Evolutionary conservation across 2,888 invertebrate species (phyloP).

Genomic region (Perizoma affinitatum): DNA sequence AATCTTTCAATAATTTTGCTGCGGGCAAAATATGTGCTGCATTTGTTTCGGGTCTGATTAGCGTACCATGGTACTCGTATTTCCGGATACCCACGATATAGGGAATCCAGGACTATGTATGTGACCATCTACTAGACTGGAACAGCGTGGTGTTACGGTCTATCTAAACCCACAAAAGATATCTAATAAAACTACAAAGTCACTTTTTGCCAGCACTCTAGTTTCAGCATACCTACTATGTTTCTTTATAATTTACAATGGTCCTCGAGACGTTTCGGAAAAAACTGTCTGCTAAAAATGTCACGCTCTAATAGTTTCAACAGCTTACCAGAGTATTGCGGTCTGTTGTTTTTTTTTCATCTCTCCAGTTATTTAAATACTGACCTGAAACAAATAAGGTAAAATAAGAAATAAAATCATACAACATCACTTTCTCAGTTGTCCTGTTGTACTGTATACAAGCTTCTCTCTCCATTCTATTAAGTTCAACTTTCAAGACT

Average conservation of each 20-base stretch:
- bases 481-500: conserved; percentile 14
- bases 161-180: neutral
- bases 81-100: too few relatives aligned
- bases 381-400: conserved; percentile 26
- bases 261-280: conserved; percentile 1
- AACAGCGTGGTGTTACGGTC: too few relatives aligned
- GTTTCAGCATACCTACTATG: neutral
- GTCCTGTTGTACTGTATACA: too few relatives aligned
- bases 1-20: too few relatives aligned
- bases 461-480: neutral
- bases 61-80: too few relatives aligned
- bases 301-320: conserved; percentile 5
- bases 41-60: too few relatives aligned
- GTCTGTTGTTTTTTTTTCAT: neutral
- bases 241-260: conserved; percentile 13
- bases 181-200: neutral
- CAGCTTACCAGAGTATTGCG: neutral
- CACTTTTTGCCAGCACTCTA: conserved; percentile 13
- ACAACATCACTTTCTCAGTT: too few relatives aligned
- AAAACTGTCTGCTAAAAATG: conserved; percentile 2
- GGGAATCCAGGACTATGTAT: too few relatives aligned
- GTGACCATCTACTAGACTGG: too few relatives aligned
- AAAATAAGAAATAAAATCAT: neutral
- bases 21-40: too few relatives aligned
- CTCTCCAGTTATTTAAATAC: conserved; percentile 1